Evolutionary conservation across 92 coral and sea anemone species (phyloP).

Genomic region (Montipora capitata): DNA sequence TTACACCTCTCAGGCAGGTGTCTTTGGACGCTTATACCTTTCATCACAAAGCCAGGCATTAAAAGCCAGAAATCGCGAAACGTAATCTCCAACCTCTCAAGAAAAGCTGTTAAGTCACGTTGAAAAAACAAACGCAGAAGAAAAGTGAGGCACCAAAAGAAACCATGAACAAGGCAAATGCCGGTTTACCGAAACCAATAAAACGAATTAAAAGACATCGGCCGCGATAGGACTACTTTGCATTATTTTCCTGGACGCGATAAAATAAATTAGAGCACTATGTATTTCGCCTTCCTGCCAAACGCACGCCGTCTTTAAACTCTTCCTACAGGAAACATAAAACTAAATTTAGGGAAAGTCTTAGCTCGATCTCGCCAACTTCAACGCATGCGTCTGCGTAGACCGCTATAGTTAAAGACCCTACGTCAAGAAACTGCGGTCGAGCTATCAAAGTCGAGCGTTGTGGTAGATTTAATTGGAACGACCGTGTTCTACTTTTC

Average conservation of each 20-base stretch:
- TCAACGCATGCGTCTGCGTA: background rate
- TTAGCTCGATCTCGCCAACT: background rate
- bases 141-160: too few relatives aligned
- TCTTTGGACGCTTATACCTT: background rate
- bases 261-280: too few relatives aligned
- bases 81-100: background rate
- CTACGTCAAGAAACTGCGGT: background rate
- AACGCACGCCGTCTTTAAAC: background rate
- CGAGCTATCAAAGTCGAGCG: conserved; percentile 12
- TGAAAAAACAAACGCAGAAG: background rate
- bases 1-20: conserved; percentile 50
- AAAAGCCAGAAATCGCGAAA: conserved; percentile 4
- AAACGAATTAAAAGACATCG: conserved; percentile 31
- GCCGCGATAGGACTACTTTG: background rate
- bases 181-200: conserved; percentile 5
- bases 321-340: background rate
- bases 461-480: conserved; percentile 25
- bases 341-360: background rate
- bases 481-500: background rate
- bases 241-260: background rate
- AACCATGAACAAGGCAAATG: background rate
- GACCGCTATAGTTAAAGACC: conserved; percentile 17
- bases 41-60: conserved; percentile 44
- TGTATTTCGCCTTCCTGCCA: too few relatives aligned
- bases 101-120: background rate